Base-by-base conservation (phyloP, 1,140 invertebrate genomes). In the Lepidurus couesii region DNA sequence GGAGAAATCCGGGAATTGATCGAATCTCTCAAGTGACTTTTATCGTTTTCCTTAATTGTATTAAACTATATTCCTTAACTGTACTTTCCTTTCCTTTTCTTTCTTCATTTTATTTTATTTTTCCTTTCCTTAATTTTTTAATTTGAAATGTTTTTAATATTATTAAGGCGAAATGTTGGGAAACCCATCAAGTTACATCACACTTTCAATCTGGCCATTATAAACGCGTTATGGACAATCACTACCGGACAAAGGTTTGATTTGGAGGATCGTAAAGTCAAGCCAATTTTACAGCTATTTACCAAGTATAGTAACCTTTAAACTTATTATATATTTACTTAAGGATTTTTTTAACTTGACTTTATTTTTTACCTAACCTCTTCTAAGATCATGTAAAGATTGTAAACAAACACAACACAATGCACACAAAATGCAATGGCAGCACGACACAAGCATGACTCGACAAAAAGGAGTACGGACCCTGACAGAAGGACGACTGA, bases 1-100 rank as follows among this genome's bases (percentile, higher is more conserved):
- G 81, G 83, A 42, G 85, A 86, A 44, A 79, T 81, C 0, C 11
- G 75, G 7, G 81, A 82, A 44, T 44, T 82, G 7, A 13, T 77
- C 9, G 43, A 44, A n/a, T 34, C 26, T 47, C 47, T 79, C 21
- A 79, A 75, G 74, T 77, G 24, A 10, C 4, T 24, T 34, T n/a
- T 26, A 34, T 34, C 4, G 2, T 4, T 34, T 34, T 34, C 34
- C 34, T 34, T 34, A 3, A 34, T 34, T 34, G 0, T 34, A 34
- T 34, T 0, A 1, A 26, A 1, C 1, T 26, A 26, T 26, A 26
- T 26, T 26, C 26, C 26, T 1, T 26, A 26, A 26, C 26, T 26
- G 26, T 26, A 1, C 26, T 4, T 4, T 0, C 34, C 34, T 34
- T 34, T 34, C 3, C 4, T 34, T 34, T 34, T 4, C 34, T 2